Evolutionary conservation across 2,113 vertebrate species (phyloP).

Genomic region (Bubo bubo): DNA sequence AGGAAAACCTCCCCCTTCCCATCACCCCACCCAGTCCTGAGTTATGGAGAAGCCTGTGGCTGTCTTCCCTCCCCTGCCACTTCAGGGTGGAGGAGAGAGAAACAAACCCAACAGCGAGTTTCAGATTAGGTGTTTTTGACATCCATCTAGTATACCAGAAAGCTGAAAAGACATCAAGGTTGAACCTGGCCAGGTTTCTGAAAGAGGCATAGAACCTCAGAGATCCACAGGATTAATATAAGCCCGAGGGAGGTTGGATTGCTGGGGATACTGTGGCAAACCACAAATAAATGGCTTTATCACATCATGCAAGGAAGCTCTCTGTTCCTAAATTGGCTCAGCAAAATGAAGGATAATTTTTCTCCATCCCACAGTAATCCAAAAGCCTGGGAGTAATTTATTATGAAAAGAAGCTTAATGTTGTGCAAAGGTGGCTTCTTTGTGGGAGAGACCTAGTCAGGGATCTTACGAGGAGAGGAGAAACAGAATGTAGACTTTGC

Average conservation of each 20-base stretch:
- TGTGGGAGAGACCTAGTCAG: not conserved
- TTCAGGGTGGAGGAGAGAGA: not conserved
- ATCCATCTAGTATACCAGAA: not conserved
- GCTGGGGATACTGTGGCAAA: not conserved
- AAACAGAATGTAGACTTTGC: not conserved
- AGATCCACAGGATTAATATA: not conserved
- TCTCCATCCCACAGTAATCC: not conserved
- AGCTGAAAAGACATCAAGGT: not conserved
- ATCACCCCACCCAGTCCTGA: not conserved
- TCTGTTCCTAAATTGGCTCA: not conserved
- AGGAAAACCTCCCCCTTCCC: not conserved
- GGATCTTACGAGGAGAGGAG: not conserved
- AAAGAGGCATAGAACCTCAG: not conserved
- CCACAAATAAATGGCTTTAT: not conserved
- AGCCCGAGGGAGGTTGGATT: not conserved
- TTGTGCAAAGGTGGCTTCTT: not conserved
- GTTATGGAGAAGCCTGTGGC: not conserved
- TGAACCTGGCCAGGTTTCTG: not conserved
- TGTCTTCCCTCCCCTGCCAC: not conserved
- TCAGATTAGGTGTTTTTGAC: not conserved
- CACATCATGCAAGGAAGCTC: not conserved
- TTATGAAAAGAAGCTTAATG: not conserved
- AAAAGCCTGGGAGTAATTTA: not conserved
- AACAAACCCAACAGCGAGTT: not conserved
- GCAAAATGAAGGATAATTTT: not conserved